Conservation (phyloP, 1,140 invertebrate genomes). For the Lordiphosa stackelbergi region DNA sequence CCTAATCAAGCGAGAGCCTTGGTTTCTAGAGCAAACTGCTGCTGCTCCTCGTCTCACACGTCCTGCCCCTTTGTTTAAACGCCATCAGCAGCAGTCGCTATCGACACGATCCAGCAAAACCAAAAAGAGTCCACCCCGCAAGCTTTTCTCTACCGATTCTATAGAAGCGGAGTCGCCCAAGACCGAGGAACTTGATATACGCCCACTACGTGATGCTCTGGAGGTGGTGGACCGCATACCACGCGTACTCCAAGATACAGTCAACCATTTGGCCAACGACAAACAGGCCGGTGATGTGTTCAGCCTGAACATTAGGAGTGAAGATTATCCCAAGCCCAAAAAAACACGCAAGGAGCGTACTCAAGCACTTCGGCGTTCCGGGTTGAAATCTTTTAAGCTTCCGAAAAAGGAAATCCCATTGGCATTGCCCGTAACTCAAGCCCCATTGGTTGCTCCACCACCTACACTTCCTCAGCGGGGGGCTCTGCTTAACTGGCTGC, state of each 20-base stretch:
- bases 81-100: constrained; percentile 1
- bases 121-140: constrained; percentile 24
- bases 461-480: constrained; percentile 16
- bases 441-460: constrained; percentile 20
- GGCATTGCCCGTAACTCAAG: constrained; percentile 21
- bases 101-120: constrained; percentile 10
- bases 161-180: constrained; percentile 15
- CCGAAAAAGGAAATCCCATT: constrained; percentile 22
- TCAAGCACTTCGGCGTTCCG: constrained; percentile 8
- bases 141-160: background rate
- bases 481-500: constrained; percentile 48
- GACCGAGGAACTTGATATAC: constrained; percentile 29
- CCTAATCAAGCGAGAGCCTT: constrained; percentile 31
- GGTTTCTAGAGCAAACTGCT: constrained; percentile 46
- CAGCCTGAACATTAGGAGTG: constrained; percentile 56
- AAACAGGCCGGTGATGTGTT: constrained; percentile 42
- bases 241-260: constrained; percentile 56
- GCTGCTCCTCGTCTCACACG: constrained; percentile 32
- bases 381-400: background rate
- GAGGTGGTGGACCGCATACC: constrained; percentile 61
- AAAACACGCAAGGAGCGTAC: constrained; percentile 15
- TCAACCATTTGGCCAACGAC: constrained; percentile 47
- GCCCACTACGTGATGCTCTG: constrained; percentile 45
- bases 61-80: constrained; percentile 38
- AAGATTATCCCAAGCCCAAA: constrained; percentile 31